phyloP scores from a whole-genome alignment of 2,113 vertebrate genomes.

The Desmodus rotundus region DNA sequence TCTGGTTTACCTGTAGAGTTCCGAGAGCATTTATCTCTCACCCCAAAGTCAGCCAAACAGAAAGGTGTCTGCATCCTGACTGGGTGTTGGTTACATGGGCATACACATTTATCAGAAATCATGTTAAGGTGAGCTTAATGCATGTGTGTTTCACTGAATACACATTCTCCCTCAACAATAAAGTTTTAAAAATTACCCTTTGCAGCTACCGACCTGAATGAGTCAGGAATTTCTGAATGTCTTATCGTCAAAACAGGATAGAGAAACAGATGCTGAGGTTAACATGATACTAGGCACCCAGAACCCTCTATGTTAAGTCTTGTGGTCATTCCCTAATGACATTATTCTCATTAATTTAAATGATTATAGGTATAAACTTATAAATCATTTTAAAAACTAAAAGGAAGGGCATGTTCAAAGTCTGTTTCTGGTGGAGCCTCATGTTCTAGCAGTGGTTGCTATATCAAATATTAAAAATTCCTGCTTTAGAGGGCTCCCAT shows the following conservation, averaged over 20 bases:
- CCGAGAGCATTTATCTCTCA: not conserved
- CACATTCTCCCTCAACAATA: not conserved
- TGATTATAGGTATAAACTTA: not conserved
- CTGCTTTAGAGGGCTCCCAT: not conserved
- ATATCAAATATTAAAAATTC: not conserved
- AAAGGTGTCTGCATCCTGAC: not conserved
- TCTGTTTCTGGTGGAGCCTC: not conserved
- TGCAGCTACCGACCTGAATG: not conserved
- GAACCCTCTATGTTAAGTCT: not conserved
- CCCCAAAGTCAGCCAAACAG: not conserved
- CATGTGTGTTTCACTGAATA: not conserved
- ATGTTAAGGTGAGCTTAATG: not conserved
- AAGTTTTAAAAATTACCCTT: not conserved
- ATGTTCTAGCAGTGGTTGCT: not conserved
- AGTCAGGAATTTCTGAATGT: not conserved
- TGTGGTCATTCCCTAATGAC: not conserved
- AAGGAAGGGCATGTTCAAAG: not conserved
- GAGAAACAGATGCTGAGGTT: not conserved
- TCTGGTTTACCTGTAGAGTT: not conserved
- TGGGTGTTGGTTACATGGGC: not conserved
- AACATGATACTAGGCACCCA: not conserved
- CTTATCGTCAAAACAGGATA: not conserved
- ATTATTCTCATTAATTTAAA: not conserved
- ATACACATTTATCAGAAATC: not conserved
- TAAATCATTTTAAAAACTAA: not conserved